A percentile compares a stretch with the other conserved stretches of the same genome.
Conservation (phyloP, 2,888 invertebrate genomes). For the Octonoba sinensis region DNA sequence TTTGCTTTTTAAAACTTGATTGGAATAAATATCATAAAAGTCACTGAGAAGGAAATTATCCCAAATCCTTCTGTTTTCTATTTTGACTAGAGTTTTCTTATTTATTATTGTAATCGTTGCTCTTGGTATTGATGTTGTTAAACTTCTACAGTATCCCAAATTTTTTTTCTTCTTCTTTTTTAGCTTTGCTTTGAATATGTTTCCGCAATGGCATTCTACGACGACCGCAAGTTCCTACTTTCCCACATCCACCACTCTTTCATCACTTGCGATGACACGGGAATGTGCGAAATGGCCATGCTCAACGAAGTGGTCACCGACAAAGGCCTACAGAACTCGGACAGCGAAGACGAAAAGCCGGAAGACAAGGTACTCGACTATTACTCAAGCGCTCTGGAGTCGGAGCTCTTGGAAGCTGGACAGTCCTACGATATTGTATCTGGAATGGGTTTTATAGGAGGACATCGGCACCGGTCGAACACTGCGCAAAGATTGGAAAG, state of each 20-base stretch:
- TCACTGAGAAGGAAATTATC: too few relatives aligned
- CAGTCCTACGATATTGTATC: constrained; percentile 85
- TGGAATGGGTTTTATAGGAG: constrained; percentile 74
- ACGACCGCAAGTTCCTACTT: constrained; percentile 92
- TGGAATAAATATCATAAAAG: too few relatives aligned
- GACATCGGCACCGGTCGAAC: constrained; percentile 82
- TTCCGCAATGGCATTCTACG: constrained; percentile 87
- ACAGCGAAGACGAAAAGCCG: constrained; percentile 72
- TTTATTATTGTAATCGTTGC: too few relatives aligned
- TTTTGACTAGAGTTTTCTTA: background rate
- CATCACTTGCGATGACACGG: constrained; percentile 92
- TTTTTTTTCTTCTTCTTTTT: background rate
- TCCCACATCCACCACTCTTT: constrained; percentile 94
- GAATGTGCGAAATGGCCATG: constrained; percentile 93
- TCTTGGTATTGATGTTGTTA: too few relatives aligned
- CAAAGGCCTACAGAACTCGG: constrained; percentile 4
- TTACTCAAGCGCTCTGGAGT: constrained; percentile 68
- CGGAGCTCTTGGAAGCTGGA: constrained; percentile 73
- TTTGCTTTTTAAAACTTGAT: too few relatives aligned
- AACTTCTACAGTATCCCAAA: background rate
- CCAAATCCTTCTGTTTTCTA: too few relatives aligned
- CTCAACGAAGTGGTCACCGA: constrained; percentile 77
- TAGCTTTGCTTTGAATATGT: background rate
- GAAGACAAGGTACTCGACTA: constrained; percentile 48
- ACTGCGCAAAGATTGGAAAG: constrained; percentile 90